phyloP scores from a whole-genome alignment of 2,113 vertebrate genomes.

The Raphicerus campestris region DNA sequence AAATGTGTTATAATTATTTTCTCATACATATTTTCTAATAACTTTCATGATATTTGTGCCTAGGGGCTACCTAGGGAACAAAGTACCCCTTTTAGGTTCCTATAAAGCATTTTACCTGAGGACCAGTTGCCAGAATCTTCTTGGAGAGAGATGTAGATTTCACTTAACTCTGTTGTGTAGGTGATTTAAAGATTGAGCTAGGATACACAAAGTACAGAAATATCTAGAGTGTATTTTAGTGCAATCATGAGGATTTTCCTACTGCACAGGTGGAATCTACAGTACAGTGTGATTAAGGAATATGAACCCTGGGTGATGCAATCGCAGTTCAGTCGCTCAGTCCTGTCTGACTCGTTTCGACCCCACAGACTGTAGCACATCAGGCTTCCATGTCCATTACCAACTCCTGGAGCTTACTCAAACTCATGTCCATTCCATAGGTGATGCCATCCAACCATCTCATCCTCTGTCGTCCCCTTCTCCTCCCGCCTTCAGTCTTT shows the following conservation, averaged over 20 bases:
- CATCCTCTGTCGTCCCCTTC: rapidly evolving
- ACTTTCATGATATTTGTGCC: not conserved
- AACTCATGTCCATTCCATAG: rapidly evolving
- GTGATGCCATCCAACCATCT: not conserved
- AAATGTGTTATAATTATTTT: not conserved
- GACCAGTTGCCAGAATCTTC: not conserved
- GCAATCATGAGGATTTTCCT: not conserved
- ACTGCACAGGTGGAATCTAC: not conserved
- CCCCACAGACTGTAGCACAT: rapidly evolving
- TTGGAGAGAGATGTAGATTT: not conserved
- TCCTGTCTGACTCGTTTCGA: not conserved
- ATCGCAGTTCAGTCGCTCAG: not conserved
- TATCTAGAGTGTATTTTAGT: not conserved
- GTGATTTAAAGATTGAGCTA: not conserved
- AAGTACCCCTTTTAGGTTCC: not conserved
- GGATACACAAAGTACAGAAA: not conserved
- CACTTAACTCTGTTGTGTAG: not conserved
- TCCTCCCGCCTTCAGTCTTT: not conserved
- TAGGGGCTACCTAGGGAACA: not conserved
- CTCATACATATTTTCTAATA: not conserved
- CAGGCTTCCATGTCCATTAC: not conserved
- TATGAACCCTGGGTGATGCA: not conserved
- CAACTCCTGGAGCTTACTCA: not conserved
- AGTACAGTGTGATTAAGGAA: not conserved
- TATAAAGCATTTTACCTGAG: not conserved